These are phyloP conservation scores for Mus caroli DNA, from an alignment of 2,797 vertebrate species.

Conservation along the genomic window DNA sequence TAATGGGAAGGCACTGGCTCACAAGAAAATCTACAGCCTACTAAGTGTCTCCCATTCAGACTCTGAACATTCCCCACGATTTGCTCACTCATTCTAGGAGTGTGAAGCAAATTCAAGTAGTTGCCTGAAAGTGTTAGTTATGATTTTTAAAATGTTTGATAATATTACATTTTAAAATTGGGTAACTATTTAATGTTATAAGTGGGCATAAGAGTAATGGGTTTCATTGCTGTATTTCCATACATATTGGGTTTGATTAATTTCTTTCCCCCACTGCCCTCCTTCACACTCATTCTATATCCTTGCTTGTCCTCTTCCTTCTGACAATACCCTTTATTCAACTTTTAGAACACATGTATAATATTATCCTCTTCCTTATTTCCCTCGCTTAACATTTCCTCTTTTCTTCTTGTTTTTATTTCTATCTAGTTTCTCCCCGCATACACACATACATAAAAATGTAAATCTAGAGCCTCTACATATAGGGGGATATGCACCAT, in stretches of 20 bases:
- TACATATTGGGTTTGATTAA: background rate
- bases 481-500: background rate
- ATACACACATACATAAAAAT: background rate
- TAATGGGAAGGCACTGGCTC: fast-evolving
- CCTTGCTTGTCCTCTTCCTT: background rate
- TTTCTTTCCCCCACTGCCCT: background rate
- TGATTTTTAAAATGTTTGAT: background rate
- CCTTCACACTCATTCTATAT: background rate
- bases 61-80: background rate
- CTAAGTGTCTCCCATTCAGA: background rate
- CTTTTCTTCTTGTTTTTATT: background rate
- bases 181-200: background rate
- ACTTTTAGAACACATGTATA: background rate
- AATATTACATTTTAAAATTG: too few species aligned
- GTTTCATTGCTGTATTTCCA: background rate
- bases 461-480: background rate
- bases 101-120: background rate
- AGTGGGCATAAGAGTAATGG: background rate
- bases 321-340: background rate
- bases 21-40: too few species aligned
- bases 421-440: background rate
- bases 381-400: background rate
- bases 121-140: background rate
- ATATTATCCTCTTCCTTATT: background rate
- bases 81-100: background rate